These are phyloP conservation scores for Peromyscus maniculatus DNA, from an alignment of 2,113 vertebrate species.

Conservation along the genomic window DNA sequence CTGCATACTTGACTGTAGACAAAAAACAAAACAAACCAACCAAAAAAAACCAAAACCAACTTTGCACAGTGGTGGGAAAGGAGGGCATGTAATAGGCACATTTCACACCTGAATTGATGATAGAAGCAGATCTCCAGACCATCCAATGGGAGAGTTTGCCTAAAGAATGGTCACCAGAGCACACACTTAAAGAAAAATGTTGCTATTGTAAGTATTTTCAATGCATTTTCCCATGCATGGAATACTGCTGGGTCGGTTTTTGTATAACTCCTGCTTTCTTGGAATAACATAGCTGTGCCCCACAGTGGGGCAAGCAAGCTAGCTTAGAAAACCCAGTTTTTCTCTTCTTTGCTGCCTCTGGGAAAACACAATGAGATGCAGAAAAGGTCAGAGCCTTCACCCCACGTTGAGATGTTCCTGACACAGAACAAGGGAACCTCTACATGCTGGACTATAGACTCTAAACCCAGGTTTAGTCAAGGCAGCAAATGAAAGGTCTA, in stretches of 20 bases:
- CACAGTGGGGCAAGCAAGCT: fast-evolving
- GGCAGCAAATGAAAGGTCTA: neutral
- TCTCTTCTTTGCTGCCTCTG: neutral
- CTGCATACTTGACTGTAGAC: neutral
- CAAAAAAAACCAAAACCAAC: neutral
- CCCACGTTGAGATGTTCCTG: neutral
- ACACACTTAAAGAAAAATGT: neutral
- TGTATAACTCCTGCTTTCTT: neutral
- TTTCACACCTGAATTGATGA: neutral
- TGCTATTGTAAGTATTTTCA: neutral
- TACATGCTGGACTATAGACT: neutral
- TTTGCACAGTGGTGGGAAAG: neutral
- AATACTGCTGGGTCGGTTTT: neutral
- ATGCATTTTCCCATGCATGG: neutral
- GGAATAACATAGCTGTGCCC: neutral
- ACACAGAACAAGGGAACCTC: neutral
- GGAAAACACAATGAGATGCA: neutral
- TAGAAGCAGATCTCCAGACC: neutral
- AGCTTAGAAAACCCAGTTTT: neutral
- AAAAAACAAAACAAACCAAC: neutral
- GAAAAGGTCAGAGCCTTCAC: neutral
- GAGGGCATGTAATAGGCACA: neutral
- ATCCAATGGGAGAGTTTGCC: fast-evolving
- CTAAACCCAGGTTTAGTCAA: fast-evolving
- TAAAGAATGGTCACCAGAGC: neutral